Evolutionary conservation across 2,797 vertebrate genomes (phyloP).

Genomic region (Syngnathus rostellatus): DNA sequence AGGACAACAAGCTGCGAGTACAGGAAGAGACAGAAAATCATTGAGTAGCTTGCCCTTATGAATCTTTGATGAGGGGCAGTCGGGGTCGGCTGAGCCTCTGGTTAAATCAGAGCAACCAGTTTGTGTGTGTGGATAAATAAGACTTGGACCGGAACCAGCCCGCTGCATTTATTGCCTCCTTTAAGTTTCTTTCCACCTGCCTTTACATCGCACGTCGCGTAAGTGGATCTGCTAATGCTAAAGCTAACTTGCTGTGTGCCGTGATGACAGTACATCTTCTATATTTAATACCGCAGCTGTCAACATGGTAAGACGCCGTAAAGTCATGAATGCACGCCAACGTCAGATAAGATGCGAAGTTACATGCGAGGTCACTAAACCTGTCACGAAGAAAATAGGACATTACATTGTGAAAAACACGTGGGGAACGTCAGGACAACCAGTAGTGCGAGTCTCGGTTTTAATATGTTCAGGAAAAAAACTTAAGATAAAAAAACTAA

Average conservation of each 20-base stretch:
- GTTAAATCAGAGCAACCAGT: conserved; percentile 87
- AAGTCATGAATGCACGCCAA: not conserved
- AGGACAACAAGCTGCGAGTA: conserved; percentile 95
- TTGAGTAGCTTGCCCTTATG: conserved; percentile 94
- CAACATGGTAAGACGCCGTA: not conserved
- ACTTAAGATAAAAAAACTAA: not conserved
- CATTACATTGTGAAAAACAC: not conserved
- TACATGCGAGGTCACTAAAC: not conserved
- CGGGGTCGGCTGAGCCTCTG: conserved; percentile 75
- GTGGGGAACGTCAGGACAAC: not conserved
- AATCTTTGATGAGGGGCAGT: conserved; percentile 90
- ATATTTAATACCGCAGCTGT: conserved; percentile 17
- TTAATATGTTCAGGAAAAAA: not conserved
- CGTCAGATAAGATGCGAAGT: not conserved
- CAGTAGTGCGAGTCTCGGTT: not conserved
- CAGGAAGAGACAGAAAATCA: conserved; percentile 98
- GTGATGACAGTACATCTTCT: conserved; percentile 4
- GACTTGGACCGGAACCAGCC: conserved; percentile 78
- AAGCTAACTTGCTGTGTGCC: conserved; percentile 1
- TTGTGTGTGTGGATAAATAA: conserved; percentile 69
- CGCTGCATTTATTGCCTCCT: conserved; percentile 74
- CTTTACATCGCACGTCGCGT: conserved; percentile 62
- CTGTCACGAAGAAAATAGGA: not conserved
- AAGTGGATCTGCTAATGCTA: conserved; percentile 25
- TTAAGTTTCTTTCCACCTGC: conserved; percentile 71